Base-by-base conservation (phyloP, 2,888 invertebrate genomes). In the Megalurothrips usitatus region DNA sequence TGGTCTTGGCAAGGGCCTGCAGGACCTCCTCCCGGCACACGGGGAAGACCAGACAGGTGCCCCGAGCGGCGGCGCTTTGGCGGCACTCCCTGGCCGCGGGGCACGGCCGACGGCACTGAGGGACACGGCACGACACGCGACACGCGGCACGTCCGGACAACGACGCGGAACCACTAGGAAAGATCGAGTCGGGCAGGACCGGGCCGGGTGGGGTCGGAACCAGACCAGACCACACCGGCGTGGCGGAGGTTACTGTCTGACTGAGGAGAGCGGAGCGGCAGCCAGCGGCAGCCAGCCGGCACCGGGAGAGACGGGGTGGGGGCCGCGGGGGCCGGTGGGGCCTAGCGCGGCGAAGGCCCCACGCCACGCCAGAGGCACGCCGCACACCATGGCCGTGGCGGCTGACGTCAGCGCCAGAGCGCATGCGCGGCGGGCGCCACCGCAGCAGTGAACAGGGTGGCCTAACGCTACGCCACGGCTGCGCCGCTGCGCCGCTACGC, bases 301-400 rank as follows among this genome's bases (percentile, higher is more conserved):
- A 19, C 19, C 11, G 58, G 58, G 58, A n/a, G 19, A 6, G 14
- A n/a, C 14, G 19, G 58, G 58, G 68, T 26, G 26, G 68, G 26
- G 23, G 68, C 68, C 23, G 68, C 68, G 26, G 9, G 68, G 68
- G 23, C 11, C 23, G 9, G 68, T 2, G 68, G 68, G 68, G 68
- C 26, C 23, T 4, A 26, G 68, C 23, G 68, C 26, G 68, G 68
- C 68, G 68, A 26, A 26, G 68, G 68, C 68, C 68, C 68, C 68
- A 75, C 68, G 68, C 68, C 68, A 75, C 68, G 68, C 23, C 68
- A 75, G 68, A 23, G 26, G 68, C 68, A 75, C 68, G 68, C 68
- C 68, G 26, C 68, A 75, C 68, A 75, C 68, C 68, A 26, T 75
- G 26, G 68, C 68, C 68, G 68, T 75, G 68, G 68, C 68, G 68